Conservation (phyloP, 2,888 invertebrate species). For the Macrophya annulata region DNA sequence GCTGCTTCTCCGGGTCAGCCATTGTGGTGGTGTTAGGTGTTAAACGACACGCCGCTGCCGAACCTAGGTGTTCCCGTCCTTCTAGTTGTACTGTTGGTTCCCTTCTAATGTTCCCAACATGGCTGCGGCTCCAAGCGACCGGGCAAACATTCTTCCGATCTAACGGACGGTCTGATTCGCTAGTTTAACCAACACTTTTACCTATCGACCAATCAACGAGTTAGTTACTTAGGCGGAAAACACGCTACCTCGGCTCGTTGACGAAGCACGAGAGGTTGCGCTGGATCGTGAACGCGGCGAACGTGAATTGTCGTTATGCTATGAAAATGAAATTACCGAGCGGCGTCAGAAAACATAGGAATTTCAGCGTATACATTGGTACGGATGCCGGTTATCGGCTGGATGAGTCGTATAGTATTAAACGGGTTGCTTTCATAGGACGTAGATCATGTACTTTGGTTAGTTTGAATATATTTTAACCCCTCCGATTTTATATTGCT, state of each 20-base stretch:
- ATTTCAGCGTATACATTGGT: not conserved
- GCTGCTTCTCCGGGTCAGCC: constrained; percentile 97
- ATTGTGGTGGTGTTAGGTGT: constrained; percentile 88
- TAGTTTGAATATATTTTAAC: not conserved
- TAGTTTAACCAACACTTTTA: constrained; percentile 53
- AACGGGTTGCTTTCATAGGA: not conserved
- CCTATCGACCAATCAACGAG: constrained; percentile 60
- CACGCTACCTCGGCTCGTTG: not conserved
- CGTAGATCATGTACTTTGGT: not conserved
- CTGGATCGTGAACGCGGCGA: constrained; percentile 2
- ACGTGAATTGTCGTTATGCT: not conserved
- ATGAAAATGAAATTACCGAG: constrained; percentile 9
- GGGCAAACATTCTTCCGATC: constrained; percentile 68
- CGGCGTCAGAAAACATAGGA: not conserved
- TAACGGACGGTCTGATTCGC: constrained; percentile 67
- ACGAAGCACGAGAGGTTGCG: constrained; percentile 8
- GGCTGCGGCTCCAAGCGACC: constrained; percentile 76
- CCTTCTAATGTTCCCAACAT: constrained; percentile 80
- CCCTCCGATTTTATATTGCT: not conserved
- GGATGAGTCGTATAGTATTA: not conserved
- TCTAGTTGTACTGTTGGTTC: constrained; percentile 80
- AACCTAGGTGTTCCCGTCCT: constrained; percentile 81
- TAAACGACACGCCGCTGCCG: constrained; percentile 80
- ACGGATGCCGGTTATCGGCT: not conserved
- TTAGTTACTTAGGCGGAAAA: constrained; percentile 40